Conservation (phyloP, 2,113 vertebrate species). For the Eidolon helvum region DNA sequence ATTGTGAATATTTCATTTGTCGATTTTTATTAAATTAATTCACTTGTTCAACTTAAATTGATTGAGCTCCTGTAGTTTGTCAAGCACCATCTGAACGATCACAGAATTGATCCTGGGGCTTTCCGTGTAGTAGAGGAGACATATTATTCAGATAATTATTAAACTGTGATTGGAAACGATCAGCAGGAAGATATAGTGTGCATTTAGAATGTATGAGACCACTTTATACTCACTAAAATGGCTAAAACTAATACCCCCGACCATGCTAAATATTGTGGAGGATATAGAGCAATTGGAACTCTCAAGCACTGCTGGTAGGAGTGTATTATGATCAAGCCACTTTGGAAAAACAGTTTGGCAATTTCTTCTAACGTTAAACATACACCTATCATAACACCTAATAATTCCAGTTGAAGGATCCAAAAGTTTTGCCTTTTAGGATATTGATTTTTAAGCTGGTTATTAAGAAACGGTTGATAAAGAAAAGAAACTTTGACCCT, state of each 20-base stretch:
- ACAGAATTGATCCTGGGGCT: background rate
- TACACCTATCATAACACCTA: background rate
- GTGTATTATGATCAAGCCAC: background rate
- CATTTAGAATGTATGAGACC: background rate
- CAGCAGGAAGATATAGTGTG: background rate
- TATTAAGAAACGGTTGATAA: background rate
- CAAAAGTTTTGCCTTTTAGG: background rate
- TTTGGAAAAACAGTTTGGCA: background rate
- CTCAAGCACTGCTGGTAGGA: background rate
- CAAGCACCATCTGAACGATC: background rate
- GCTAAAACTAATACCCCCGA: background rate
- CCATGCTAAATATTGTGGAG: background rate
- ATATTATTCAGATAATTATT: background rate
- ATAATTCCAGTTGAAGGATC: background rate
- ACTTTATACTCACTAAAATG: background rate
- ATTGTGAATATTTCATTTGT: background rate
- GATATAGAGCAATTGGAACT: background rate
- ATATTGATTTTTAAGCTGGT: background rate
- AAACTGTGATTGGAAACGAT: background rate
- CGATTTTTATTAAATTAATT: constrained; percentile 6
- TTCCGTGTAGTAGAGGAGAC: background rate
- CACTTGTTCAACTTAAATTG: background rate
- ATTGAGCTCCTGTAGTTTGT: background rate
- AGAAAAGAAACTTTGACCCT: background rate
- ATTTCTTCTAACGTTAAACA: background rate